phyloP scores from a whole-genome alignment of 2,113 vertebrate species.

The Crotalus viridis region DNA sequence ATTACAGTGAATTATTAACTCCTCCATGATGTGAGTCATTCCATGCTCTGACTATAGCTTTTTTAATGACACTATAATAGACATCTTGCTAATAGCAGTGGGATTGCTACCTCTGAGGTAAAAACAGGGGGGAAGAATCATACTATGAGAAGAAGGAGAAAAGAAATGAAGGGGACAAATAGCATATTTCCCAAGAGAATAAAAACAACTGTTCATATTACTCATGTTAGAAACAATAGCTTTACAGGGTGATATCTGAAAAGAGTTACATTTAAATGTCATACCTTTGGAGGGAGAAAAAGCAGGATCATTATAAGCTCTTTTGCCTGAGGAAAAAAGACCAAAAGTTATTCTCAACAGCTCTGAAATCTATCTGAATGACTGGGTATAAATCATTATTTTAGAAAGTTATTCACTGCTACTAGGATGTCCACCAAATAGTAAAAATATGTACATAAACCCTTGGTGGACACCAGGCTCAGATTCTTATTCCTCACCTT shows the following conservation, averaged over 20 bases:
- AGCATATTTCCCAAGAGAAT: slow-evolving; percentile 55
- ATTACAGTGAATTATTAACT: slow-evolving; percentile 86
- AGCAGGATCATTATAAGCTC: not conserved
- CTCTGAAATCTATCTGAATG: not conserved
- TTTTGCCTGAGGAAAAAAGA: slow-evolving; percentile 3
- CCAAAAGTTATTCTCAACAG: not conserved
- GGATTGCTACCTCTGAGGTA: slow-evolving; percentile 73
- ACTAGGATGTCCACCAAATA: not conserved
- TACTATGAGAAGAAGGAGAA: slow-evolving; percentile 36
- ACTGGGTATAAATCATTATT: not conserved
- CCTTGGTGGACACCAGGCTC: not conserved
- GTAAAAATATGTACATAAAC: not conserved
- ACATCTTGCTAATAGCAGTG: slow-evolving; percentile 81
- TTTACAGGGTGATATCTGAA: slow-evolving; percentile 38
- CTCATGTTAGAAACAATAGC: slow-evolving; percentile 31
- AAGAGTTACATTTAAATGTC: slow-evolving; percentile 54
- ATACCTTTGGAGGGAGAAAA: slow-evolving; percentile 35
- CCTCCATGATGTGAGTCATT: slow-evolving; percentile 83
- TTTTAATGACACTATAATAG: slow-evolving; percentile 84
- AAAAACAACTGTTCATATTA: slow-evolving; percentile 38
- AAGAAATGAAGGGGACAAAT: slow-evolving; percentile 34
- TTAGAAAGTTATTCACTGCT: not conserved
- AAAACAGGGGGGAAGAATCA: slow-evolving; percentile 44
- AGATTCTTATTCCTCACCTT: not conserved
- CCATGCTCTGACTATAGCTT: slow-evolving; percentile 77